These are phyloP conservation scores for Mionectes macconnelli DNA, from an alignment of 2,113 vertebrate genomes.

Conservation along the genomic window DNA sequence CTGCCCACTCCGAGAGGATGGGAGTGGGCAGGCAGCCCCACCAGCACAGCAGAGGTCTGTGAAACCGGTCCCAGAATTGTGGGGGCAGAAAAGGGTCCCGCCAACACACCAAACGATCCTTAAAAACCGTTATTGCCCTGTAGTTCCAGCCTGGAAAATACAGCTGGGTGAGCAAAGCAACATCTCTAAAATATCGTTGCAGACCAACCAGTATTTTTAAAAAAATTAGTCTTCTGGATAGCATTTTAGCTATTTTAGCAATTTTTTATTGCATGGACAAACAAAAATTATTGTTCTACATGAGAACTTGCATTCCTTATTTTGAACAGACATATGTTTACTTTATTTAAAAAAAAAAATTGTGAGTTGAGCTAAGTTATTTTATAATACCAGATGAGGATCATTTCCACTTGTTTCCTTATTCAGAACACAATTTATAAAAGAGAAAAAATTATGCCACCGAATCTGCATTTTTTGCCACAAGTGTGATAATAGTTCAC, in stretches of 20 bases:
- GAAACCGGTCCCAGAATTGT: fast-evolving
- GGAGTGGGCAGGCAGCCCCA: background rate
- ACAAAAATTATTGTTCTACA: background rate
- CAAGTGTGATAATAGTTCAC: background rate
- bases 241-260: no score
- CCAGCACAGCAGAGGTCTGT: no score
- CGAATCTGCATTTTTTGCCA: background rate
- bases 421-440: background rate
- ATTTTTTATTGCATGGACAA: background rate
- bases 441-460: background rate
- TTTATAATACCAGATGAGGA: background rate
- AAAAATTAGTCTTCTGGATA: background rate
- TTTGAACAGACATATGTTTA: background rate
- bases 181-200: background rate
- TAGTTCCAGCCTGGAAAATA: background rate
- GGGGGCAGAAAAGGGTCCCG: background rate
- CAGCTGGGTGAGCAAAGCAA: background rate
- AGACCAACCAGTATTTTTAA: background rate
- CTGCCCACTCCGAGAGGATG: fast-evolving
- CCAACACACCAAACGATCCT: background rate
- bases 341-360: background rate
- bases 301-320: background rate
- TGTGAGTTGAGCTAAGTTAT: background rate
- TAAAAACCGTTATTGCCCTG: background rate
- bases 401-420: background rate